Percentiles rank a stretch among this genome's conserved stretches.
These are phyloP conservation scores for Sinocyclocheilus maitianheensis DNA, from an alignment of 2,113 vertebrate species.

Conservation along the genomic window DNA sequence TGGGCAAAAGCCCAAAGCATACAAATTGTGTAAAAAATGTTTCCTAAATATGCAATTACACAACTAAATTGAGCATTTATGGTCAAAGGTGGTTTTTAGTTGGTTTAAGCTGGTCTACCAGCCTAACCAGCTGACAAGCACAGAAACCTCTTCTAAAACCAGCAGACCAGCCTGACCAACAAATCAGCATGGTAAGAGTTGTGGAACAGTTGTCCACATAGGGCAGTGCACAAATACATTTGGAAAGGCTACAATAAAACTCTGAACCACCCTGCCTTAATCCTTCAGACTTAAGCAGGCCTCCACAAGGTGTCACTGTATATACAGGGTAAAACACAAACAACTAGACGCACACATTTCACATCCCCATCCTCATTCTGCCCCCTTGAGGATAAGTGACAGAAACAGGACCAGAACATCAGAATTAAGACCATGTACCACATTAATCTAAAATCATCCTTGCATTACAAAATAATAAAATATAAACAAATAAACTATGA, in stretches of 20 bases:
- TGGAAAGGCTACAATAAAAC: neutral
- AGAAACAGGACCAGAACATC: neutral
- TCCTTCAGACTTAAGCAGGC: neutral
- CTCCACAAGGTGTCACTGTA: constrained; percentile 14
- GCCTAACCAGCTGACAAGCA: neutral
- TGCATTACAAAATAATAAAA: neutral
- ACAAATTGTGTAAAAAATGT: too few species aligned
- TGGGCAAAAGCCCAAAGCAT: too few species aligned
- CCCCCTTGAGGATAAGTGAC: constrained; percentile 32
- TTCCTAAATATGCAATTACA: too few species aligned
- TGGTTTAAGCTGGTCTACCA: neutral
- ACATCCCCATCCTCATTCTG: constrained; percentile 13
- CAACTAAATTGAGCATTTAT: too few species aligned
- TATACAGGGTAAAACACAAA: neutral
- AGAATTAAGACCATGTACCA: neutral
- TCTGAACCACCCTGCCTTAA: neutral
- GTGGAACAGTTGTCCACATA: neutral
- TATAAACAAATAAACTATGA: neutral
- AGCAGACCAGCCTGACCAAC: neutral
- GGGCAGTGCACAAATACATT: neutral
- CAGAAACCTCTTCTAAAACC: neutral
- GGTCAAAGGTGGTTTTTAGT: neutral
- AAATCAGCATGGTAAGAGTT: neutral
- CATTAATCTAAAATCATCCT: neutral
- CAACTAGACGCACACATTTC: neutral